Conservation (phyloP, 2,797 vertebrate species). For the Alfaro cultratus region DNA sequence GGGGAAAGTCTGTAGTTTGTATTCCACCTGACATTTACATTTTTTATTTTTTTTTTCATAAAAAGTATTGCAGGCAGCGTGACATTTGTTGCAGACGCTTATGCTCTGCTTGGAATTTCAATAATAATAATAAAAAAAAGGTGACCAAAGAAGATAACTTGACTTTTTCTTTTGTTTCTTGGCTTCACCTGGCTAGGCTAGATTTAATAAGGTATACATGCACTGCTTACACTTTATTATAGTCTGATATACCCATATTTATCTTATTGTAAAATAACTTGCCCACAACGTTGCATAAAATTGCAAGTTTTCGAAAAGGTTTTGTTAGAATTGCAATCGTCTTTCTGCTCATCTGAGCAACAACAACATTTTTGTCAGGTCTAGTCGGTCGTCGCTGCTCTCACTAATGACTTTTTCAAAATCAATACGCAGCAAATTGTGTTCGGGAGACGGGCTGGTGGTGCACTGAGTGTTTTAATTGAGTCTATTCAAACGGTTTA, state of each 20-base stretch:
- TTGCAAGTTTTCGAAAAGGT: too few species aligned
- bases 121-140: not conserved
- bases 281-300: too few species aligned
- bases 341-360: too few species aligned
- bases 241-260: too few species aligned
- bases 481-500: conserved; percentile 1
- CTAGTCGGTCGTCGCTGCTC: not conserved
- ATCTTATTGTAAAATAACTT: too few species aligned
- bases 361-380: not conserved
- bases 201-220: not conserved
- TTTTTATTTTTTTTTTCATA: not conserved
- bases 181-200: not conserved
- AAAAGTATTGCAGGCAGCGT: not conserved
- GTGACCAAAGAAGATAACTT: not conserved
- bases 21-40: conserved; percentile 2
- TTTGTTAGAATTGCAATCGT: too few species aligned
- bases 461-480: not conserved
- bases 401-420: not conserved
- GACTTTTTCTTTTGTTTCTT: not conserved
- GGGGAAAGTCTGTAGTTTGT: not conserved
- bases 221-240: not conserved
- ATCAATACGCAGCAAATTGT: not conserved
- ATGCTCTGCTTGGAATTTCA: not conserved
- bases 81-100: not conserved
- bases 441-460: not conserved